Conservation (phyloP, 1,140 invertebrate genomes). For the Andrena cerasifolii region DNA sequence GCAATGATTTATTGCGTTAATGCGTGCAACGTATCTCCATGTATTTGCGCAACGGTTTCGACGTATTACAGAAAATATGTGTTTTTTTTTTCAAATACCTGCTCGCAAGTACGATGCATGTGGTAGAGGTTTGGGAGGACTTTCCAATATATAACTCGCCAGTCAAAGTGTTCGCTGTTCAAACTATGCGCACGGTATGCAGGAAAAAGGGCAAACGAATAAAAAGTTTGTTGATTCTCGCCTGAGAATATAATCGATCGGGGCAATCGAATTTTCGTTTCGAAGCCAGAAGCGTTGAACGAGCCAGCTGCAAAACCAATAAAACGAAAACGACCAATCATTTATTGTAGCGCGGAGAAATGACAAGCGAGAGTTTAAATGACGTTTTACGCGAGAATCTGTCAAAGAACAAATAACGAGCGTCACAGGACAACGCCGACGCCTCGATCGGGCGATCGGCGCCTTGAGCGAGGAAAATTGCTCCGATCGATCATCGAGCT, state of each 20-base stretch:
- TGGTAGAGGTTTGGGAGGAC: not conserved
- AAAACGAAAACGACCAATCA: not conserved
- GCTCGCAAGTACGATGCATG: not conserved
- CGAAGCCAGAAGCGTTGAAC: not conserved
- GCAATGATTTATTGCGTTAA: no score
- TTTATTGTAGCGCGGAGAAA: not conserved
- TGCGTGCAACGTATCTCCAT: not conserved
- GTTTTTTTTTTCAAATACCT: not conserved
- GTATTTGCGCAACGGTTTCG: not conserved
- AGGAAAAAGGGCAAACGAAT: not conserved
- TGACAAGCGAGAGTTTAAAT: not conserved
- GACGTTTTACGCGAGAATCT: not conserved
- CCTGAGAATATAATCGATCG: not conserved
- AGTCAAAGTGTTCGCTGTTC: not conserved
- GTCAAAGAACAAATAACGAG: not conserved
- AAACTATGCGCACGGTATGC: no score
- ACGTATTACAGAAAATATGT: not conserved
- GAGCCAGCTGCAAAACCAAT: not conserved
- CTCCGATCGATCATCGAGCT: no score
- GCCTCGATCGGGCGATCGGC: not conserved
- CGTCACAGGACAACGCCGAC: not conserved
- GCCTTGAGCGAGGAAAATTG: not conserved
- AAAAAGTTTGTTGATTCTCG: conserved; percentile 1
- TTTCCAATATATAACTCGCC: not conserved
- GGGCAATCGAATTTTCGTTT: not conserved